A percentile compares a stretch with the other conserved stretches of the same genome.
Evolutionary conservation across 2,888 invertebrate species (phyloP).

Genomic region (Acanthosepion lycidas): DNA sequence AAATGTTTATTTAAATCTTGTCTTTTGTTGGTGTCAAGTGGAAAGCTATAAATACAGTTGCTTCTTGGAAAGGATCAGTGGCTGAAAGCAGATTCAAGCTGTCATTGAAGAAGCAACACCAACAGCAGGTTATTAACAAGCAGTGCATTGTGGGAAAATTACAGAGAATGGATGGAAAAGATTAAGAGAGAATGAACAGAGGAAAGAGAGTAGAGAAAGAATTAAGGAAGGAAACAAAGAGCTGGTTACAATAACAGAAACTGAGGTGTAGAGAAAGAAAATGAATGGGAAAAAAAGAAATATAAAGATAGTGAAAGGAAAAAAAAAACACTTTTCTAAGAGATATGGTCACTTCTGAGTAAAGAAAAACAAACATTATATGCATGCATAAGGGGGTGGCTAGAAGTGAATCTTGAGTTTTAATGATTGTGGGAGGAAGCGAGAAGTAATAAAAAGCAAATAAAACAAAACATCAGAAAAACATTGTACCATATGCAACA

Average conservation of each 20-base stretch:
- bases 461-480: neutral
- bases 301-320: neutral
- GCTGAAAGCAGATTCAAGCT: neutral
- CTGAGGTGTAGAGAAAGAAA: neutral
- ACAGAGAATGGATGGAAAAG: neutral
- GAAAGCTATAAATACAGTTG: neutral
- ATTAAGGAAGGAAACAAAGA: neutral
- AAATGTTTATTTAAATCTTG: neutral
- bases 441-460: neutral
- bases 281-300: neutral
- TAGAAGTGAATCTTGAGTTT: no score
- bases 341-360: neutral
- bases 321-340: neutral
- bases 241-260: neutral
- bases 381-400: neutral
- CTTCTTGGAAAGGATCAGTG: neutral
- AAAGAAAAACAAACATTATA: neutral
- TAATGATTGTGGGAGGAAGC: no score
- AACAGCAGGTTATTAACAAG: neutral
- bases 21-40: neutral
- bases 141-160: neutral
- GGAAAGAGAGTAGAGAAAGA: neutral
- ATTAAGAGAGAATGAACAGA: neutral
- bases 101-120: neutral
- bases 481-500: neutral